These are phyloP conservation scores for Tanypteryx hageni DNA, from an alignment of 2,888 invertebrate species.

Conservation along the genomic window DNA sequence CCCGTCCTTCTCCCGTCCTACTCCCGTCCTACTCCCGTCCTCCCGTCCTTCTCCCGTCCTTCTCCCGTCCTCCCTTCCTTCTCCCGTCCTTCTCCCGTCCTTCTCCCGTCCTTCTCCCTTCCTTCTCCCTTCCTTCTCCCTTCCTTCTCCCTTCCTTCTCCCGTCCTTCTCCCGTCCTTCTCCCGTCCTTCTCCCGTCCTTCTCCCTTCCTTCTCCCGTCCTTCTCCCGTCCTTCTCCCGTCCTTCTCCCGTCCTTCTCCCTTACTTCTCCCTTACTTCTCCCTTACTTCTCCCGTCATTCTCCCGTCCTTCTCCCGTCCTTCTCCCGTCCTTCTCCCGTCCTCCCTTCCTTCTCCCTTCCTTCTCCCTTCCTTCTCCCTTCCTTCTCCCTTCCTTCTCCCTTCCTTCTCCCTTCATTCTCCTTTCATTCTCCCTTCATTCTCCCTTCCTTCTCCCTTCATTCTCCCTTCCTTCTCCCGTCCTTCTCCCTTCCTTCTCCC, in stretches of 20 bases:
- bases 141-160: too few species aligned
- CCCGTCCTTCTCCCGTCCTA: not conserved
- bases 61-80: not conserved
- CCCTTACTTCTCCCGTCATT: not conserved
- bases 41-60: not conserved
- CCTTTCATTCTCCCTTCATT: not conserved
- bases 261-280: not conserved
- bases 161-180: not conserved
- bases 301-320: too few species aligned
- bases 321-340: not conserved
- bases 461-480: not conserved
- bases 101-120: not conserved
- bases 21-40: not conserved
- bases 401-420: not conserved
- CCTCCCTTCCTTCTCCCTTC: not conserved
- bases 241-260: not conserved
- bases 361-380: not conserved
- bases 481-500: conserved; percentile 1
- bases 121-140: not conserved
- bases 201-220: not conserved
- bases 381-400: not conserved
- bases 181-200: not conserved
- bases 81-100: not conserved
- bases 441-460: not conserved
- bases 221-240: not conserved